Base-by-base conservation (phyloP, 2,888 invertebrate species). In the Tenthredo scrophulariae region DNA sequence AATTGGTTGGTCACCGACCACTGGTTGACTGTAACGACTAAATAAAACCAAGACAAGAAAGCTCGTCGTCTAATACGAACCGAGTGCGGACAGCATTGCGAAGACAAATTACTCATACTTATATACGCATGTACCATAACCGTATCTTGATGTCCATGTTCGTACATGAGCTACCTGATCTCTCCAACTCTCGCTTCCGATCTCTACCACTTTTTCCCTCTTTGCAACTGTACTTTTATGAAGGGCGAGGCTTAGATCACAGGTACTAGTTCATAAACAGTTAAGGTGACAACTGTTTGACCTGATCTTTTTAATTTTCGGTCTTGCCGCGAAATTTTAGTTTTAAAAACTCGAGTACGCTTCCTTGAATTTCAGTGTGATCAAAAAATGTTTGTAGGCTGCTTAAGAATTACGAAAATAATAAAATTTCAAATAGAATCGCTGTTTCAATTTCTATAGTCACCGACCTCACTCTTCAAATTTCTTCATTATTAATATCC, bases 41-140 rank as follows among this genome's bases (percentile, higher is more conserved):
- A 50, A 77, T 77, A 77, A 77, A 77, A 46, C 37, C 26, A 77
- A 7, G 75, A n/a, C 46, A 50, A 74, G 22, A 70, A 74, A 74
- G 50, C 50, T 50, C 46, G 22, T 29, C 46, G n/a, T 46, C 46
- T 40, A 22, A 70, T 37, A 37, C 70, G 33, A 33, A 70, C 37
- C 10, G 13, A 22, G 43, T 9, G 43, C 10, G 43, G n/a, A 40
- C 43, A 2, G 37, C 22, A 43, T 74, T 74, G 43, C 40, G 40
- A n/a, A 74, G n/a, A 43, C 37, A 43, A 26, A 9, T 22, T 43
- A 29, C 43, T 22, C n/a, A 40, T 43, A 74, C 74, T 74, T 72
- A 37, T 72, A 37, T 4, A 3, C 74, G 1, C 50, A 75, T 46
- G 22, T 13, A 46, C 15, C 13, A 46, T n/a, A 26, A 15, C 1